A percentile compares a stretch with the other conserved stretches of the same genome.
phyloP scores from a whole-genome alignment of 2,888 invertebrate genomes.

The Bembecia ichneumoniformis region DNA sequence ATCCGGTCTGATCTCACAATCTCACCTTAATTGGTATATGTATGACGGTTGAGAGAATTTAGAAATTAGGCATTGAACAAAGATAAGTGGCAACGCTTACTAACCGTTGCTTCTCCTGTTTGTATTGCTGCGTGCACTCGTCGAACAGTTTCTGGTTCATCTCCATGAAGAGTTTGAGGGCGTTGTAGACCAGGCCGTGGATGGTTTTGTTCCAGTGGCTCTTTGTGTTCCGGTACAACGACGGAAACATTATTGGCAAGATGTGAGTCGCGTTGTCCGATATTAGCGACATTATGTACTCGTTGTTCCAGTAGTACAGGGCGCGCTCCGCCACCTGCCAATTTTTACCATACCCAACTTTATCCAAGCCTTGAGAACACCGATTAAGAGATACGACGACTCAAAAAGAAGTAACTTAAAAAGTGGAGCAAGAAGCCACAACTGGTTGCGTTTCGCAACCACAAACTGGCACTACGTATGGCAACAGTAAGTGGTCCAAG shows the following conservation, averaged over 20 bases:
- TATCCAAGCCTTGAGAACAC: too few species aligned
- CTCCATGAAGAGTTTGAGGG: constrained; percentile 99
- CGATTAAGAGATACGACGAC: too few species aligned
- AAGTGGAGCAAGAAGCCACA: too few species aligned
- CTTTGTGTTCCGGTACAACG: constrained; percentile 97
- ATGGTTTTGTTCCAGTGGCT: constrained; percentile 99
- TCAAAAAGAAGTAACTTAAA: too few species aligned
- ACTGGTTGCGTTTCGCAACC: too few species aligned
- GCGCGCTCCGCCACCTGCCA: constrained; percentile 96
- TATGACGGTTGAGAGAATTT: too few species aligned
- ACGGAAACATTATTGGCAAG: constrained; percentile 99
- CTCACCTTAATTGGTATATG: too few species aligned
- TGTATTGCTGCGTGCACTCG: constrained; percentile 96
- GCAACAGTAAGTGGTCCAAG: too few species aligned
- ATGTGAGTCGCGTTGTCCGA: constrained; percentile 98
- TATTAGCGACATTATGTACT: constrained; percentile 99
- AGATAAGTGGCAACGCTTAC: constrained; percentile 20
- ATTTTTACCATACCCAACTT: too few species aligned
- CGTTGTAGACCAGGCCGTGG: constrained; percentile 99
- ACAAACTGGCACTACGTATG: too few species aligned
- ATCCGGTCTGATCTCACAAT: too few species aligned
- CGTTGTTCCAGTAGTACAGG: constrained; percentile 99
- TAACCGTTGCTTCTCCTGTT: constrained; percentile 87
- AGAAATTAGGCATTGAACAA: too few species aligned
- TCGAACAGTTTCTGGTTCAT: constrained; percentile 99